Evolutionary conservation across 1,140 invertebrate species (phyloP), one percentile per base, ranked within the genome.

Genomic region (Drosophila truncata): DNA sequence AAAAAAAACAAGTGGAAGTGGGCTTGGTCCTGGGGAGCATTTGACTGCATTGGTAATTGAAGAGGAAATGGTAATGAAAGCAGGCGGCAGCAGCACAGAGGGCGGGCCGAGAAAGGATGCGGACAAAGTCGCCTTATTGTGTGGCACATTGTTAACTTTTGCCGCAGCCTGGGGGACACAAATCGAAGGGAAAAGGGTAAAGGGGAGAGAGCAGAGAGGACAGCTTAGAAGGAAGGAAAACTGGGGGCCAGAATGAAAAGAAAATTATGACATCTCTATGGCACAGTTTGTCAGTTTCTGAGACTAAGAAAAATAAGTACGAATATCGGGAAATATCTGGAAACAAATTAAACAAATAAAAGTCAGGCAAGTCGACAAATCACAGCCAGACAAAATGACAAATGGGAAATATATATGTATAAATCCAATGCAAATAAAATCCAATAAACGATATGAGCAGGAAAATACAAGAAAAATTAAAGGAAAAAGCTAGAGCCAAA

Each of bases 81-180:
- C n/a, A 27, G 65, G 64, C 42, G 64, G 37, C 37, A 8, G 37
- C 37, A 10, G 13, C 39, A 11, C n/a, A 16, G 61, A 13, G 62
- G 69, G 33, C 27, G 25, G 35, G 16, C 39, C 39, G 16, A 37
- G 20, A 31, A 25, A 33, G 25, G 41, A 55, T 25, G 41, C 64
- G 33, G 20, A 72, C 64, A 72, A 72, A 72, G 69, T 72, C 69
- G 35, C 65, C 69, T 70, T 70, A 70, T 72, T 72, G 69, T 72
- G 42, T 72, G 69, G 65, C 65, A 72, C 69, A 72, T 72, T 72
- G 69, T 72, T 72, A 72, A 72, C 69, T 72, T 72, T 72, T 59
- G 65, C 69, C 65, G 29, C 50, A 49, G 50, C 35, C 65, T 20
- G 69, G 63, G 63, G 67, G 31, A 71, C 46, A 16, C 23, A 16